phyloP scores from a whole-genome alignment of 2,797 vertebrate species.

The Bradypodion pumilum region DNA sequence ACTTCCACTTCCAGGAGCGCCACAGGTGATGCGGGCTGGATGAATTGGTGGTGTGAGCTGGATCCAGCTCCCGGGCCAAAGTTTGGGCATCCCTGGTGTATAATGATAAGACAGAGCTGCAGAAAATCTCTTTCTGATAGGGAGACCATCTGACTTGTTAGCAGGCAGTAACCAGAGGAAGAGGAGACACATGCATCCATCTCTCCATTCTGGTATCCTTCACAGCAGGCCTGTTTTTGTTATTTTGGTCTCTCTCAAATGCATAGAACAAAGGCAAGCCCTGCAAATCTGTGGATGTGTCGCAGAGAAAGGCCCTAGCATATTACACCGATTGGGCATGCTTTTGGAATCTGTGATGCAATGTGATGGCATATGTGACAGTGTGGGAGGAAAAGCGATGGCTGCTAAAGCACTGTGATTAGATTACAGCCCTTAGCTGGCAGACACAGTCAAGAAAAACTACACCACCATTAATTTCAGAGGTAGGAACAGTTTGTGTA shows the following conservation, averaged over 20 bases:
- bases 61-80: too few species aligned
- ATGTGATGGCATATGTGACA: constrained; percentile 63
- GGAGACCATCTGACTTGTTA: neutral
- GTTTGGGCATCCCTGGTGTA: too few species aligned
- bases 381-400: constrained; percentile 55
- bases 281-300: constrained; percentile 62
- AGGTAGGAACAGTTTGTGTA: neutral
- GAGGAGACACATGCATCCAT: neutral
- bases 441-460: constrained; percentile 23
- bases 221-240: neutral
- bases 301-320: constrained; percentile 50
- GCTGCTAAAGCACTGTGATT: constrained; percentile 52
- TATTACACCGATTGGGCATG: constrained; percentile 20
- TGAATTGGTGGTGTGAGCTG: too few species aligned
- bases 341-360: constrained; percentile 48
- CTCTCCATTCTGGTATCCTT: neutral
- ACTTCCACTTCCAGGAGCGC: too few species aligned
- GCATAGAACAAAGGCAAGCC: constrained; percentile 32
- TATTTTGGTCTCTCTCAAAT: constrained; percentile 27
- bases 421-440: constrained; percentile 59
- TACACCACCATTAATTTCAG: constrained; percentile 29
- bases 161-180: neutral
- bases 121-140: neutral
- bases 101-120: neutral
- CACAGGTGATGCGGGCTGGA: too few species aligned